phyloP scores from a whole-genome alignment of 2,113 vertebrate genomes.

The Acrocephalus kingi region DNA sequence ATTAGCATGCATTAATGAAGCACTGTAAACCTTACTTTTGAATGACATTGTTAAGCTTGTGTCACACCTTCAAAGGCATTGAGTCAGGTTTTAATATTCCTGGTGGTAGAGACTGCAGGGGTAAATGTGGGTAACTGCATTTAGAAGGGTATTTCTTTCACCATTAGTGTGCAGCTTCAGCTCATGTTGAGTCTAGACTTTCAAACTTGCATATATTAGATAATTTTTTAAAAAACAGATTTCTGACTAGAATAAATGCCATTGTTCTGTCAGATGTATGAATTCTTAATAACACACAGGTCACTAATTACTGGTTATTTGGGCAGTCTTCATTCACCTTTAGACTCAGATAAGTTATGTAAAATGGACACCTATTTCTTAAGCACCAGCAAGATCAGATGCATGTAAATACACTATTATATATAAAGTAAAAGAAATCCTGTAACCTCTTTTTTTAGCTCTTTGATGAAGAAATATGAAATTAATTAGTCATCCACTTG shows the following conservation, averaged over 20 bases:
- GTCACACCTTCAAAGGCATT: not conserved
- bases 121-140: not conserved
- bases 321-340: not conserved
- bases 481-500: not conserved
- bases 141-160: not conserved
- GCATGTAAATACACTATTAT: not conserved
- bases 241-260: not conserved
- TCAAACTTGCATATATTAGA: not conserved
- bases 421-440: not conserved
- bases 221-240: not conserved
- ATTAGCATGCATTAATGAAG: not conserved
- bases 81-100: conserved; percentile 5
- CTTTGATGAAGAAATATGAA: conserved; percentile 32
- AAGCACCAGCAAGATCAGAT: not conserved
- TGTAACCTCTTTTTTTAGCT: not conserved
- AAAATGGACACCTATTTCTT: not conserved
- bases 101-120: not conserved
- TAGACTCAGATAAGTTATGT: not conserved
- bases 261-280: not conserved
- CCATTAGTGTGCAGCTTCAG: not conserved
- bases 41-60: not conserved
- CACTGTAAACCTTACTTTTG: not conserved
- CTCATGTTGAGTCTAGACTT: not conserved
- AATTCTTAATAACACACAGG: not conserved
- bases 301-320: not conserved